Percentiles rank a stretch among this genome's conserved stretches.
phyloP scores from a whole-genome alignment of 1,140 invertebrate genomes.

The Aricia agestis region DNA sequence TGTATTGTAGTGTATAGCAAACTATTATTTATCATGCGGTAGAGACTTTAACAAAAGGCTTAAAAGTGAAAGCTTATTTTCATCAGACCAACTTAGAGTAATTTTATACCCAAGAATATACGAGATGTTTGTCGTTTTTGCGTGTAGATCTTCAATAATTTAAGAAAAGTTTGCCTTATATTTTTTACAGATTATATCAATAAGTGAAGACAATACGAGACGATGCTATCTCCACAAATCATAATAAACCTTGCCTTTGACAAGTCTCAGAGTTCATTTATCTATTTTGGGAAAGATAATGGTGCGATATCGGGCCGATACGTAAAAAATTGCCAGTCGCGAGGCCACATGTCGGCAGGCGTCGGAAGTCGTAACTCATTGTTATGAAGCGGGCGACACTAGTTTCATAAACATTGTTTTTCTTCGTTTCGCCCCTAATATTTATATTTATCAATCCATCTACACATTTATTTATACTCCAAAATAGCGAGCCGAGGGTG shows the following conservation, averaged over 20 bases:
- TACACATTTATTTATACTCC: constrained; percentile 74
- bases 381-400: constrained; percentile 74
- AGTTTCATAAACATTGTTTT: constrained; percentile 77
- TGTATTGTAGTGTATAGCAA: not conserved
- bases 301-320: not conserved
- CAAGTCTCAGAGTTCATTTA: not conserved
- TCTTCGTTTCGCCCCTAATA: constrained; percentile 75
- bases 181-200: not conserved
- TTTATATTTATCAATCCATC: constrained; percentile 77
- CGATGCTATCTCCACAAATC: not conserved
- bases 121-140: no score
- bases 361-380: constrained; percentile 74
- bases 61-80: no score
- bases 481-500: constrained; percentile 68
- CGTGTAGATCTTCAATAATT: no score
- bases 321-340: constrained; percentile 63
- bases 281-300: constrained; percentile 14
- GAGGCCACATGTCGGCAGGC: constrained; percentile 63
- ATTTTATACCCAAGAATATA: no score
- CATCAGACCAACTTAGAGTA: no score
- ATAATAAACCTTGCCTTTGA: not conserved
- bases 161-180: no score
- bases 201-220: not conserved
- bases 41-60: no score
- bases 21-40: not conserved